phyloP scores from a whole-genome alignment of 2,888 invertebrate species.

The Spodoptera picta region DNA sequence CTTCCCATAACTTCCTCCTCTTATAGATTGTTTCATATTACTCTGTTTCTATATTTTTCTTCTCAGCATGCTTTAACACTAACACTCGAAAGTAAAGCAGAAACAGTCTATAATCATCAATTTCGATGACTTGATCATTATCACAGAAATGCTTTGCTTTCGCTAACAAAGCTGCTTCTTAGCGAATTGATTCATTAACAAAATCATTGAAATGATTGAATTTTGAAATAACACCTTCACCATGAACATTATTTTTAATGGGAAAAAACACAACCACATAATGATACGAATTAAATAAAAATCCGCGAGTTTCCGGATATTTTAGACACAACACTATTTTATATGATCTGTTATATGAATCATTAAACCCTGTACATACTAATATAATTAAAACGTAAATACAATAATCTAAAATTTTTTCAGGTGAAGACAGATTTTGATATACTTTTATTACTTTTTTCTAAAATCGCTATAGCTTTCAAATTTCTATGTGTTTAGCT shows the following conservation, averaged over 20 bases:
- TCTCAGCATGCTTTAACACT: slow-evolving; percentile 65
- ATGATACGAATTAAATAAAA: slow-evolving; percentile 48
- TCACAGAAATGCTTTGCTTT: slow-evolving; percentile 76
- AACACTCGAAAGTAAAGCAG: slow-evolving; percentile 57
- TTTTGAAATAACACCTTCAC: slow-evolving; percentile 55
- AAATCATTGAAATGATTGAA: slow-evolving; percentile 49
- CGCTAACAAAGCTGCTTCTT: slow-evolving; percentile 83
- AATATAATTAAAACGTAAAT: slow-evolving; percentile 52
- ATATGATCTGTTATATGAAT: slow-evolving; percentile 35
- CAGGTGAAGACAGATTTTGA: slow-evolving; percentile 75
- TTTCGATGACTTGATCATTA: slow-evolving; percentile 40
- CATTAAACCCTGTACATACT: slow-evolving; percentile 52
- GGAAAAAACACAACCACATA: slow-evolving; percentile 51
- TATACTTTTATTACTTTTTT: slow-evolving; percentile 48
- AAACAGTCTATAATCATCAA: slow-evolving; percentile 72
- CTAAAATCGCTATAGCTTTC: slow-evolving; percentile 74
- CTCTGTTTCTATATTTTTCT: slow-evolving; percentile 50
- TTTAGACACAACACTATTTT: slow-evolving; percentile 51
- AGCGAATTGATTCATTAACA: slow-evolving; percentile 64
- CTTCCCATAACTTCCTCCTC: slow-evolving; percentile 69
- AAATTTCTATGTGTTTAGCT: slow-evolving; percentile 82
- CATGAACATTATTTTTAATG: slow-evolving; percentile 49
- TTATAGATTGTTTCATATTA: slow-evolving; percentile 83
- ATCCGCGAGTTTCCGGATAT: slow-evolving; percentile 78
- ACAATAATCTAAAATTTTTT: slow-evolving; percentile 72